Evolutionary conservation across 2,888 invertebrate genomes (phyloP), one percentile per base, ranked within the genome.

Genomic region (Acanthosepion lycidas): DNA sequence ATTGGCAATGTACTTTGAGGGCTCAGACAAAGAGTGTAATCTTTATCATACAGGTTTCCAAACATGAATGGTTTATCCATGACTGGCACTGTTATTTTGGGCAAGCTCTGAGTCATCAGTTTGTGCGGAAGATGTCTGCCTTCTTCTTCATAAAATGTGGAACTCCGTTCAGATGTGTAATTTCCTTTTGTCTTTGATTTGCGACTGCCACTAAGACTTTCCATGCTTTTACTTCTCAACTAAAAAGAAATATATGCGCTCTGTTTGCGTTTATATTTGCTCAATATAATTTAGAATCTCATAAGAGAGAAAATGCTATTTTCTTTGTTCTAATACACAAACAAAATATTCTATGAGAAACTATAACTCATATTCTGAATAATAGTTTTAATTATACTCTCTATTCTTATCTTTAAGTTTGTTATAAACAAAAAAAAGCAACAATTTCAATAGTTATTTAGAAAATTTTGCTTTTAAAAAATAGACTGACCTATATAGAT

Each of bases 1-100:
- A 78, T n/a, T 12, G 78, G 78, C 33, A 78, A 12, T 78, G 53
- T 51, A 48, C 51, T 93, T n/a, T 49, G 93, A 53, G n/a, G 51
- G n/a, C 93, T 49, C 42, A 49, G 49, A 53, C 93, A 49, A 93
- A 53, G 49, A 0, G 93, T 51, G 33, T 78, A 49, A 53, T 93
- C 93, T 93, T 48, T 49, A 53, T 93, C 93, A 28, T 93, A 51
- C 51, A 93, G 51, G 53, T 92, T 93, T 53, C n/a, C 53, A 53
- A 93, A 93, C 51, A n/a, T 53, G 28, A 53, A 51, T n/a, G 93
- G 49, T 26, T 48, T 93, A 53, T 93, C 49, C 28, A 49, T 93
- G 8, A 93, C 53, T n/a, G 53, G 53, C 53, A 93, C 51, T n/a
- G 93, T n/a, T 26, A 49, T 49, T 93, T 93, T 93, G n/a, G 93